A percentile compares a stretch with the other conserved stretches of the same genome.
phyloP scores from a whole-genome alignment of 2,113 vertebrate genomes.

The Heloderma charlesbogerti region DNA sequence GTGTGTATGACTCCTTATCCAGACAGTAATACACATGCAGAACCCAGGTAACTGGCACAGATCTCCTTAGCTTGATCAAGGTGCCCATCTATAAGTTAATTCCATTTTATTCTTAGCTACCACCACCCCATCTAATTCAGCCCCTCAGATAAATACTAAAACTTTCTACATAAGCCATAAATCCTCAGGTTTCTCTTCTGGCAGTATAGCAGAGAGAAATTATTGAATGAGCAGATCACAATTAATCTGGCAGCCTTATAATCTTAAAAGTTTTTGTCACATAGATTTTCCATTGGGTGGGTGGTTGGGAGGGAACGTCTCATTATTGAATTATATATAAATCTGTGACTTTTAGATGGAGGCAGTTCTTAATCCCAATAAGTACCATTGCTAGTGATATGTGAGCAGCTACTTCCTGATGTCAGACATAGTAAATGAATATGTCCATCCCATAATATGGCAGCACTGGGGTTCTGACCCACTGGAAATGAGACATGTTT shows the following conservation, averaged over 20 bases:
- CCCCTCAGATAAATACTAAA: constrained; percentile 64
- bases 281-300: constrained; percentile 55
- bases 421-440: constrained; percentile 3
- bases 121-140: constrained; percentile 41
- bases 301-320: constrained; percentile 35
- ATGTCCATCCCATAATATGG: constrained; percentile 20
- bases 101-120: constrained; percentile 50
- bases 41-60: not conserved
- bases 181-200: constrained; percentile 55
- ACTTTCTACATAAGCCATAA: constrained; percentile 55
- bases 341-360: constrained; percentile 52
- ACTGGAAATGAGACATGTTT: not conserved
- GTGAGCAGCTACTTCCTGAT: constrained; percentile 12
- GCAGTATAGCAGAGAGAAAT: constrained; percentile 54
- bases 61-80: constrained; percentile 9
- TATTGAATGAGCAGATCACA: constrained; percentile 59
- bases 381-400: constrained; percentile 40
- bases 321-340: constrained; percentile 60
- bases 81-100: constrained; percentile 27
- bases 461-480: not conserved
- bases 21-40: not conserved
- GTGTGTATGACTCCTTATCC: not conserved
- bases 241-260: constrained; percentile 67
- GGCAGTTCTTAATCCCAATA: constrained; percentile 49
- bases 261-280: constrained; percentile 62